Conservation (phyloP, 2,113 vertebrate species). For the Rafetus swinhoei region DNA sequence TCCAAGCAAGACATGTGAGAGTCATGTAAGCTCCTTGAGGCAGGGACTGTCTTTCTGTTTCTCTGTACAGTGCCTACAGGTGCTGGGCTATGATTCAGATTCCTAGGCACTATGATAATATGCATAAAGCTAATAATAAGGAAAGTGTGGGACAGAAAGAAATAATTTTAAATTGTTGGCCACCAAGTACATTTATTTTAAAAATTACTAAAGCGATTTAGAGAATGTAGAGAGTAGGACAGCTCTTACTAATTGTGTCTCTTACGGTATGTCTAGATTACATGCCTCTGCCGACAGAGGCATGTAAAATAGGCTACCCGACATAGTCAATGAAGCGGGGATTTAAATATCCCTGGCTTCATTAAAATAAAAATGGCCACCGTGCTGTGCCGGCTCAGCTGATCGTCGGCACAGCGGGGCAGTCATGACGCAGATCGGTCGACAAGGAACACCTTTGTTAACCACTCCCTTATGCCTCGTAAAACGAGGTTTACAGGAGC, state of each 20-base stretch:
- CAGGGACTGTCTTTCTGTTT: neutral
- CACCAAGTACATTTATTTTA: neutral
- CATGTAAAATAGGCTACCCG: too few relatives aligned
- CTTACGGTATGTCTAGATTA: neutral
- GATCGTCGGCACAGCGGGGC: too few relatives aligned
- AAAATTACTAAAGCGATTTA: neutral
- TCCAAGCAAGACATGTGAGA: neutral
- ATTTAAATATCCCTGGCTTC: too few relatives aligned
- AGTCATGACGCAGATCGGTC: too few relatives aligned
- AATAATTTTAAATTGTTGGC: neutral
- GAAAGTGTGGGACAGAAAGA: neutral
- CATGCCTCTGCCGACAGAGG: too few relatives aligned
- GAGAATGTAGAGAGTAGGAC: neutral
- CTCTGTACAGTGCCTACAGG: neutral
- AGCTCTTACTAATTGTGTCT: neutral
- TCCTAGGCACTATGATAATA: neutral
- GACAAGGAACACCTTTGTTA: too few relatives aligned
- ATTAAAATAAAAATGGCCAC: too few relatives aligned
- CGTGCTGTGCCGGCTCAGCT: too few relatives aligned
- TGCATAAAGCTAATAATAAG: neutral
- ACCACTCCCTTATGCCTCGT: too few relatives aligned
- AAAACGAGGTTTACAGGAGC: too few relatives aligned
- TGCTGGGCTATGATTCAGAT: neutral
- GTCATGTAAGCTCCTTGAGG: accelerated
- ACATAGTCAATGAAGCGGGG: too few relatives aligned